phyloP scores from a whole-genome alignment of 2,113 vertebrate genomes.

The Pterophyllum scalare region DNA sequence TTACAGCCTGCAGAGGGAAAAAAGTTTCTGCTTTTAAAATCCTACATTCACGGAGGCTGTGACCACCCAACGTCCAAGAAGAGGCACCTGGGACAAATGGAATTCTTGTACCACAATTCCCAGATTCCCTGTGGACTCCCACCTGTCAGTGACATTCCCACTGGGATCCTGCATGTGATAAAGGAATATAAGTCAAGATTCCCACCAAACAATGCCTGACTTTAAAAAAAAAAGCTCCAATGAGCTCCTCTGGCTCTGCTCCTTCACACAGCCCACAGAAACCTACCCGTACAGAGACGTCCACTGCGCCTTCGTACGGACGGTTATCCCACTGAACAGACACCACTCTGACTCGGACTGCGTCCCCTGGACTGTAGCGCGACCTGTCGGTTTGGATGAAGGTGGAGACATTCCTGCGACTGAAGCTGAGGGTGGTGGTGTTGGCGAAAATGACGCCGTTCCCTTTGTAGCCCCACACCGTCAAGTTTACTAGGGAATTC shows the following conservation, averaged over 20 bases:
- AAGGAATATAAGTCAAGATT: slow-evolving; percentile 23
- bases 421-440: slow-evolving; percentile 74
- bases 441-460: slow-evolving; percentile 81
- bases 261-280: background rate
- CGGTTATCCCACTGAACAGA: slow-evolving; percentile 81
- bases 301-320: slow-evolving; percentile 79
- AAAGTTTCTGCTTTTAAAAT: background rate
- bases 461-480: slow-evolving; percentile 75
- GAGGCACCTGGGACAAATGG: slow-evolving; percentile 76
- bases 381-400: slow-evolving; percentile 86
- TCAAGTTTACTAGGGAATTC: slow-evolving; percentile 47
- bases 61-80: slow-evolving; percentile 86
- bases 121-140: slow-evolving; percentile 80
- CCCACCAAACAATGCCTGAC: background rate
- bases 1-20: background rate
- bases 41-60: slow-evolving; percentile 82
- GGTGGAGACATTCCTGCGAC: slow-evolving; percentile 77
- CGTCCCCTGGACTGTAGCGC: slow-evolving; percentile 82
- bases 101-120: slow-evolving; percentile 85
- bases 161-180: slow-evolving; percentile 83
- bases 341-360: slow-evolving; percentile 81
- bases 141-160: slow-evolving; percentile 80
- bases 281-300: slow-evolving; percentile 83
- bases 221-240: background rate
- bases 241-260: slow-evolving; percentile 5